Percentiles rank a stretch among this genome's conserved stretches.
Evolutionary conservation across 2,888 invertebrate genomes (phyloP).

Genomic region (Tupiocoris notatus): DNA sequence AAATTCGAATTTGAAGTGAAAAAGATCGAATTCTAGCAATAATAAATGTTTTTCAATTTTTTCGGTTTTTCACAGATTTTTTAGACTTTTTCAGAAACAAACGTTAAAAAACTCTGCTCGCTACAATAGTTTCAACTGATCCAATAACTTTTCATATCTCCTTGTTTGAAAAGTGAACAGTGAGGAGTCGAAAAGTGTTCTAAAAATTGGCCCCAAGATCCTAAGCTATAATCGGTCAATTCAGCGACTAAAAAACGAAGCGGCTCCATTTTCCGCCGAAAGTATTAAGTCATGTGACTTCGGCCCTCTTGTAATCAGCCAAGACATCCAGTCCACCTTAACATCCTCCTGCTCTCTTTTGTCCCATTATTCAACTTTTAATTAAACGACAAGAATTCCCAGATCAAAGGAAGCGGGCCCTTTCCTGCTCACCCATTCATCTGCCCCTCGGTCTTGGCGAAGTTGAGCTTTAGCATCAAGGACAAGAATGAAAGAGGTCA

Average conservation of each 20-base stretch:
- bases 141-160: too few species aligned
- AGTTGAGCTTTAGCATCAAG: constrained; percentile 23
- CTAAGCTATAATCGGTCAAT: too few species aligned
- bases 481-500: constrained; percentile 19
- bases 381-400: constrained; percentile 41
- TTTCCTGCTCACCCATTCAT: neutral
- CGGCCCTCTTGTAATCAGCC: constrained; percentile 40
- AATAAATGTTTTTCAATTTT: too few species aligned
- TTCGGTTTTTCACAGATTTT: too few species aligned
- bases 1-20: too few species aligned
- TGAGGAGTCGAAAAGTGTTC: too few species aligned
- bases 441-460: constrained; percentile 10
- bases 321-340: constrained; percentile 1
- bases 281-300: constrained; percentile 1
- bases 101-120: too few species aligned
- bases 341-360: constrained; percentile 3
- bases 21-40: too few species aligned
- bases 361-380: constrained; percentile 42
- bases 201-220: too few species aligned
- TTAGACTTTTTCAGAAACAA: too few species aligned
- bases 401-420: constrained; percentile 29
- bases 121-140: too few species aligned
- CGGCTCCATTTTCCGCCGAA: neutral
- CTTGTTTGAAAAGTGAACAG: too few species aligned
- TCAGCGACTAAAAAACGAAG: neutral